Evolutionary conservation across 2,888 invertebrate genomes (phyloP).

Genomic region (Sacculina carcini): DNA sequence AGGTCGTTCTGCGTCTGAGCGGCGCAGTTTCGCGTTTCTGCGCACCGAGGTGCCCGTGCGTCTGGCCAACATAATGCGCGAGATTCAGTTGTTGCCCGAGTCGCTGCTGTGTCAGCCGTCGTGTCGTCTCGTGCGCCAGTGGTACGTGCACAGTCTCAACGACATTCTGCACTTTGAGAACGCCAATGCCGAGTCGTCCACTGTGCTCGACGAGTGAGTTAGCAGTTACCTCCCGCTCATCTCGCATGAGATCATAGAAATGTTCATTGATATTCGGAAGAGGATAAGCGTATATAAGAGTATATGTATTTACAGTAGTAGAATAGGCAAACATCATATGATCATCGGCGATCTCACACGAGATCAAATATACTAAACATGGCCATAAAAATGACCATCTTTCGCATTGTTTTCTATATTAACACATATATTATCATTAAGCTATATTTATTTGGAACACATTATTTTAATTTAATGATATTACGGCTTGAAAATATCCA

Average conservation of each 20-base stretch:
- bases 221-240: neutral
- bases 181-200: conserved; percentile 36
- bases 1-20: conserved; percentile 72
- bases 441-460: too few species aligned
- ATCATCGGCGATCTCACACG: too few species aligned
- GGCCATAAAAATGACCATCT: too few species aligned
- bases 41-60: conserved; percentile 92
- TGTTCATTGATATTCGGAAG: too few species aligned
- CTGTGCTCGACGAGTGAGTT: conserved; percentile 16
- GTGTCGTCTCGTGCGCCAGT: conserved; percentile 68
- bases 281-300: too few species aligned
- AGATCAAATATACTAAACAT: too few species aligned
- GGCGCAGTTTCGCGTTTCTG: conserved; percentile 73
- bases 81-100: conserved; percentile 81
- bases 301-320: too few species aligned
- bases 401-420: too few species aligned
- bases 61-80: conserved; percentile 97
- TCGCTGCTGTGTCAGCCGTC: conserved; percentile 77
- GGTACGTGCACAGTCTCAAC: conserved; percentile 80
- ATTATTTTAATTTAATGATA: too few species aligned
- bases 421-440: too few species aligned
- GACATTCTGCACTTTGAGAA: conserved; percentile 86
- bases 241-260: neutral
- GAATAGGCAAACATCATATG: too few species aligned
- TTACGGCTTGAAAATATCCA: too few species aligned